Percentiles rank a stretch among this genome's conserved stretches.
Conservation (phyloP, 2,797 vertebrate genomes). For the Hydrophis major region DNA sequence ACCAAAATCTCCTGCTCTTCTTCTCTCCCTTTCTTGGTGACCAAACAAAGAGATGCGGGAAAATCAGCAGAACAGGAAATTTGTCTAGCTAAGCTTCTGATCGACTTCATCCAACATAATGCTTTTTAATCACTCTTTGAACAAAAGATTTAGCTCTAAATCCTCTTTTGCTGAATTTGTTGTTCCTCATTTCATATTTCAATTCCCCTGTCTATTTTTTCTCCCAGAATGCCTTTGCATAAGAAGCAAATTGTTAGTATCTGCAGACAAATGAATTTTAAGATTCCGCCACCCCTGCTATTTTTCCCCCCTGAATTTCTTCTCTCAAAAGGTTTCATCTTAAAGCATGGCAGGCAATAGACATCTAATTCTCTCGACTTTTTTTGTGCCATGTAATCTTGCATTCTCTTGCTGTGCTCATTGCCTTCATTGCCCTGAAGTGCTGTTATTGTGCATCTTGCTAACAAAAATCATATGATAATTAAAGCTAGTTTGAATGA, state of each 20-base stretch:
- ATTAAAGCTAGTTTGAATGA: constrained; percentile 45
- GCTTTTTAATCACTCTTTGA: constrained; percentile 75
- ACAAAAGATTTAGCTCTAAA: constrained; percentile 74
- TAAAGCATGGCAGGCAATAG: background rate
- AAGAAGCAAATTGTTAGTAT: constrained; percentile 45
- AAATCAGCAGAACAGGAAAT: constrained; percentile 50
- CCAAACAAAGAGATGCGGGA: constrained; percentile 45
- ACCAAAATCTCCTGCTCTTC: constrained; percentile 38
- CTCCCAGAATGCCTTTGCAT: background rate
- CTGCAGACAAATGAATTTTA: constrained; percentile 53
- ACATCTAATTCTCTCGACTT: background rate
- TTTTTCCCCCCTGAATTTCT: background rate
- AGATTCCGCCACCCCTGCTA: background rate
- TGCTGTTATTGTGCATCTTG: constrained; percentile 31
- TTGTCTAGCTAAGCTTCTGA: constrained; percentile 64
- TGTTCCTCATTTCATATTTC: constrained; percentile 62
- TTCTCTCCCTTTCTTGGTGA: constrained; percentile 37
- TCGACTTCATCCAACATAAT: constrained; percentile 70
- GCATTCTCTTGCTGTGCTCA: constrained; percentile 22
- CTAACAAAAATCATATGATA: constrained; percentile 26
- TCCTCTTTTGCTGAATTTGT: constrained; percentile 69
- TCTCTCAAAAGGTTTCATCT: constrained; percentile 20
- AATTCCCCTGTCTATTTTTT: constrained; percentile 43
- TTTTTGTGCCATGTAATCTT: constrained; percentile 5
- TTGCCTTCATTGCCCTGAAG: constrained; percentile 21